Conservation (phyloP, 2,888 invertebrate species). For the Cyrtodaria siliqua region DNA sequence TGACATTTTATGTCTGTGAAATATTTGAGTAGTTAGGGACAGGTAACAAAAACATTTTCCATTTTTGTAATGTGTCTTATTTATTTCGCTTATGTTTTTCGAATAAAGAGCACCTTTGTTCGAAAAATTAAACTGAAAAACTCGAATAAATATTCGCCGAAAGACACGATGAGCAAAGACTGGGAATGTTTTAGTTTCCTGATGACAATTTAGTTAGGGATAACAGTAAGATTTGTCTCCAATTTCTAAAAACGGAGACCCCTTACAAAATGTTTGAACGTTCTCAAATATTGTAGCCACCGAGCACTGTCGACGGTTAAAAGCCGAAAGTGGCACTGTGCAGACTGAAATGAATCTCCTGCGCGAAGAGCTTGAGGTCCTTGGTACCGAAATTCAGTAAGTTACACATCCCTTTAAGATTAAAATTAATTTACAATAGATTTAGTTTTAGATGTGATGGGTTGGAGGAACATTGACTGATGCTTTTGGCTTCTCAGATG, state of each 20-base stretch:
- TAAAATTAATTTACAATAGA: neutral
- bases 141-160: conserved; percentile 1
- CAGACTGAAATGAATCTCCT: conserved; percentile 72
- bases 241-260: conserved; percentile 58
- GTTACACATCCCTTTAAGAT: conserved; percentile 55
- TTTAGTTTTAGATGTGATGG: too few relatives aligned
- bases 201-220: conserved; percentile 10
- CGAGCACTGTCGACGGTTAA: conserved; percentile 76
- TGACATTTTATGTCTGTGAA: conserved; percentile 14
- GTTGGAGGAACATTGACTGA: too few relatives aligned
- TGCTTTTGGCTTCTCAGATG: too few relatives aligned
- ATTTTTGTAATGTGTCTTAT: conserved; percentile 19
- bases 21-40: conserved; percentile 44
- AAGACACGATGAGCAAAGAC: conserved; percentile 4
- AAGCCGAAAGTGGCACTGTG: conserved; percentile 71
- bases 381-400: conserved; percentile 81
- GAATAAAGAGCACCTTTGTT: too few relatives aligned
- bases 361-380: conserved; percentile 72
- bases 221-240: conserved; percentile 21
- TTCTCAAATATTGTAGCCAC: conserved; percentile 78
- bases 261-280: conserved; percentile 75
- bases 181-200: conserved; percentile 3
- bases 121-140: too few relatives aligned
- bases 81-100: too few relatives aligned
- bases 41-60: conserved; percentile 23